Evolutionary conservation across 1,140 invertebrate genomes (phyloP).

Genomic region (Heterodera carotae): DNA sequence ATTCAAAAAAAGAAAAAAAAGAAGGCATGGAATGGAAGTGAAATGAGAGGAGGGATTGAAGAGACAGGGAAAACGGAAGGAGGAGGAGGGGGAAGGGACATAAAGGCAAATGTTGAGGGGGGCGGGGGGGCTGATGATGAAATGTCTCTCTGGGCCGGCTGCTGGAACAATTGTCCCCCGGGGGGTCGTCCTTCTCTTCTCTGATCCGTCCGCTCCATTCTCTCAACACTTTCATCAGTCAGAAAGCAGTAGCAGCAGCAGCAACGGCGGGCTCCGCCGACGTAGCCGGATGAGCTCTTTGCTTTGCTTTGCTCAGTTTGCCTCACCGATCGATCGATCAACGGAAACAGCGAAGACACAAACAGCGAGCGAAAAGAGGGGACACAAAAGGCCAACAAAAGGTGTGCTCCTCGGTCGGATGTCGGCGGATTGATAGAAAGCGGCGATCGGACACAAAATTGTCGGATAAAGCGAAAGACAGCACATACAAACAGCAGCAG

Average conservation of each 20-base stretch:
- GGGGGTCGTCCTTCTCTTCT: too few species aligned
- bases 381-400: neutral
- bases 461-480: neutral
- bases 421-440: conserved; percentile 1
- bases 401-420: neutral
- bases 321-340: neutral
- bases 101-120: too few species aligned
- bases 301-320: neutral
- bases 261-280: neutral
- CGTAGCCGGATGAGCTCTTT: neutral
- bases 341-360: neutral
- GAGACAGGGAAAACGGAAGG: neutral
- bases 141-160: too few species aligned
- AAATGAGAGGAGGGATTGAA: neutral
- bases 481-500: neutral
- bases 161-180: neutral
- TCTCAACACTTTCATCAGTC: conserved; percentile 7
- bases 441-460: too few species aligned
- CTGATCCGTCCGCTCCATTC: neutral
- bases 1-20: neutral
- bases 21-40: neutral
- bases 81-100: neutral
- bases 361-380: neutral
- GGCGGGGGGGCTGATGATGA: too few species aligned
- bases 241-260: too few species aligned